Conservation (phyloP, 2,797 vertebrate species). For the Capromys pilorides region DNA sequence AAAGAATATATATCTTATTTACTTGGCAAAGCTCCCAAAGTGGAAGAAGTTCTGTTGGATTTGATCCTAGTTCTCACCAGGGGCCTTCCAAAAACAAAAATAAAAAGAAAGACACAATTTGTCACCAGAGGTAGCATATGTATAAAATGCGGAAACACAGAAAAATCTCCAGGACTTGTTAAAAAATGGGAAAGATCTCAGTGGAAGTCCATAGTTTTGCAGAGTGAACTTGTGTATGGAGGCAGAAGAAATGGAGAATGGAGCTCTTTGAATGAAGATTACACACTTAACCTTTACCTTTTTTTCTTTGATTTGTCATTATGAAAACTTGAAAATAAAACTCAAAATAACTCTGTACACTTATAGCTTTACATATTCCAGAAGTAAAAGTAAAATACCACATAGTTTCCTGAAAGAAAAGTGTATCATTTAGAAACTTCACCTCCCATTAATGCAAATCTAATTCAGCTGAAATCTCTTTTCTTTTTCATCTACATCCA, state of each 20-base stretch:
- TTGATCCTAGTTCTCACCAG: conserved; percentile 1
- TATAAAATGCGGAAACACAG: background rate
- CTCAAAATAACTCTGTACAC: background rate
- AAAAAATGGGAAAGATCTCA: background rate
- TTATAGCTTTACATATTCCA: background rate
- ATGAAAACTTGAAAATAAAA: background rate
- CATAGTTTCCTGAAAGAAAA: background rate
- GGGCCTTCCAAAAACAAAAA: background rate
- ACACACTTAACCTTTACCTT: background rate
- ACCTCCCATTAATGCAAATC: background rate
- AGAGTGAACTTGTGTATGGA: background rate
- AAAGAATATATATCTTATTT: conserved; percentile 46
- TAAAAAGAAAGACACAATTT: background rate
- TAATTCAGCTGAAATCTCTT: background rate
- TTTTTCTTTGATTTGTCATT: background rate
- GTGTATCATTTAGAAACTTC: background rate
- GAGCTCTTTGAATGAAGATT: background rate
- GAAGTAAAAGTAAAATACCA: background rate
- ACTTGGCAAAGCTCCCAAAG: background rate
- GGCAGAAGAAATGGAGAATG: background rate
- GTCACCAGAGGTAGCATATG: background rate
- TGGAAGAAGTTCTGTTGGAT: conserved; percentile 29
- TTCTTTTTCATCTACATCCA: background rate
- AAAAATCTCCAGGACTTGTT: background rate
- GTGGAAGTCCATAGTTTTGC: background rate